Evolutionary conservation across 2,797 vertebrate species (phyloP).

Genomic region (Aplochiton taeniatus): DNA sequence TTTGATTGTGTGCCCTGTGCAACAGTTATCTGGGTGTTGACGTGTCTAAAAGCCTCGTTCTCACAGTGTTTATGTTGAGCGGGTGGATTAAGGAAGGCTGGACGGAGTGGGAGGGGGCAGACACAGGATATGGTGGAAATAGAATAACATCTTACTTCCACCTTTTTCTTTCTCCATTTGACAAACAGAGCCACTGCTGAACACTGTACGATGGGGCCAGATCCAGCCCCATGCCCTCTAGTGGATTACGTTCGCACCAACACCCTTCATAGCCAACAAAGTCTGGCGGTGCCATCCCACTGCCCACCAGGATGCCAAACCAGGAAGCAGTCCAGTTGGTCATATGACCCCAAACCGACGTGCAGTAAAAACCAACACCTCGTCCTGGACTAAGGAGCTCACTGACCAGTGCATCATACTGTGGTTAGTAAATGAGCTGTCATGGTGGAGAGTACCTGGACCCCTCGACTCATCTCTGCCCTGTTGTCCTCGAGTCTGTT

Average conservation of each 20-base stretch:
- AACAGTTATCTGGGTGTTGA: slow-evolving; percentile 66
- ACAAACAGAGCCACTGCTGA: slow-evolving; percentile 68
- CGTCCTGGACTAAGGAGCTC: slow-evolving; percentile 66
- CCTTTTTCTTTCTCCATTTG: slow-evolving; percentile 18
- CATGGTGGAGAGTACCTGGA: too few relatives aligned
- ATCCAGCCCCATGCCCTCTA: slow-evolving; percentile 64
- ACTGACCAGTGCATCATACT: slow-evolving; percentile 41
- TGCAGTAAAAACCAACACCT: slow-evolving; percentile 39
- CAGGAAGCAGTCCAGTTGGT: slow-evolving; percentile 63
- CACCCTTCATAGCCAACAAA: too few relatives aligned
- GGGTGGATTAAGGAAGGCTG: slow-evolving; percentile 51
- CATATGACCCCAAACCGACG: slow-evolving; percentile 49
- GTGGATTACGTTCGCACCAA: slow-evolving; percentile 64
- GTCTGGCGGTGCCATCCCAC: slow-evolving; percentile 57
- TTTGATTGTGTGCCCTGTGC: slow-evolving; percentile 65
- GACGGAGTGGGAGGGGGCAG: slow-evolving; percentile 37
- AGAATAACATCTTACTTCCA: slow-evolving; percentile 21
- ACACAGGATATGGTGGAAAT: slow-evolving; percentile 51
- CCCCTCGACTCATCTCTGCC: too few relatives aligned
- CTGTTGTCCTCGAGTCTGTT: too few relatives aligned
- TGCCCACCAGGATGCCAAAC: slow-evolving; percentile 60
- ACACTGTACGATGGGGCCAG: slow-evolving; percentile 64
- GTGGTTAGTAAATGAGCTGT: slow-evolving; percentile 24
- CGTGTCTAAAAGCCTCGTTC: slow-evolving; percentile 63
- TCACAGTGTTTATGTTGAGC: slow-evolving; percentile 53